Percentiles rank a stretch among this genome's conserved stretches.
These are phyloP conservation scores for Drosophila nasuta DNA, from an alignment of 1,140 invertebrate genomes.

Conservation along the genomic window DNA sequence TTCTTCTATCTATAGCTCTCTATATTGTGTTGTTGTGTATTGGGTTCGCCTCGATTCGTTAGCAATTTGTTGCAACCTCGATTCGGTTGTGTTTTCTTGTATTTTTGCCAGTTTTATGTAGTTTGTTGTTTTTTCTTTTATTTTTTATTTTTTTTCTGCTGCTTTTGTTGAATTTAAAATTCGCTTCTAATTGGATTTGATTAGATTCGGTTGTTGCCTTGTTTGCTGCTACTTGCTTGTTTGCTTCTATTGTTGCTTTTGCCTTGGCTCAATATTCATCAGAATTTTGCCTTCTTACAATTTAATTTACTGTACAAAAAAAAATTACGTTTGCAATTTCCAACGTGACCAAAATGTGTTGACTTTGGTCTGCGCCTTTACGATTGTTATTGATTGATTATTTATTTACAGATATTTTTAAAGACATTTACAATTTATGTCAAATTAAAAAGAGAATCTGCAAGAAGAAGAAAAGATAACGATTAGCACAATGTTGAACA, in stretches of 20 bases:
- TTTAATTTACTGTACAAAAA: constrained; percentile 64
- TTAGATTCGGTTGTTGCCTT: constrained; percentile 43
- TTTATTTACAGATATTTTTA: constrained; percentile 63
- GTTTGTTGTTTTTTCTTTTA: background rate
- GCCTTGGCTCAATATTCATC: constrained; percentile 22
- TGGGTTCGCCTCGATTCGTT: constrained; percentile 11
- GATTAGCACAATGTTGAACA: background rate
- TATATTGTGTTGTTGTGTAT: background rate
- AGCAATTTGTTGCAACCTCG: constrained; percentile 35
- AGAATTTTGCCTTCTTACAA: constrained; percentile 43
- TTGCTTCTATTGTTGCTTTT: background rate
- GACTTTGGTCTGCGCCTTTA: constrained; percentile 36
- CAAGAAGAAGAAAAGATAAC: constrained; percentile 30
- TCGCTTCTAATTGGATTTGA: constrained; percentile 51
- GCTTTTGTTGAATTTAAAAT: constrained; percentile 29
- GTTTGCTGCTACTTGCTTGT: background rate
- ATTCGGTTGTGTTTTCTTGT: constrained; percentile 17
- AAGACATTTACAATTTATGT: constrained; percentile 63
- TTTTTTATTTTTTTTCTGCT: background rate
- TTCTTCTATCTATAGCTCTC: constrained; percentile 24
- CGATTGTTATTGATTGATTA: constrained; percentile 51
- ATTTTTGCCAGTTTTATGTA: constrained; percentile 8
- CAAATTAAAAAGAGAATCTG: constrained; percentile 75
- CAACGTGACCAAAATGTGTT: constrained; percentile 33
- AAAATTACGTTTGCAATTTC: constrained; percentile 21